These are phyloP conservation scores for Parnassius apollo DNA, from an alignment of 2,888 invertebrate genomes.

Conservation along the genomic window DNA sequence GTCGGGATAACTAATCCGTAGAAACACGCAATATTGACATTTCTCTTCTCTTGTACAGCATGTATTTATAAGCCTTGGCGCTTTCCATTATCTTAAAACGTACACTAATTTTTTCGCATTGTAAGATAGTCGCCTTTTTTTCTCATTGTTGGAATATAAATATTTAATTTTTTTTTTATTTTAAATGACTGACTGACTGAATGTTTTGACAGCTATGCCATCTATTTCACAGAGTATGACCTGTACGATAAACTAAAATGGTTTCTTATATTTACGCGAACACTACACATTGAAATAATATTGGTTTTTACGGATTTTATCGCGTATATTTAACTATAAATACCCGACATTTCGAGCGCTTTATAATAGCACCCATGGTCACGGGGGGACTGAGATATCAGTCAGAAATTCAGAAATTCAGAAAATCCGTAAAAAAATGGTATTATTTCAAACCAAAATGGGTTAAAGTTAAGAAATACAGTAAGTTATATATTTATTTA, in stretches of 20 bases:
- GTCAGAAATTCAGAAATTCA: too few species aligned
- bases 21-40: constrained; percentile 58
- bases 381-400: too few species aligned
- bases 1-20: not conserved
- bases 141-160: constrained; percentile 32
- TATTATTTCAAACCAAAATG: not conserved
- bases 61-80: constrained; percentile 40
- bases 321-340: too few species aligned
- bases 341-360: too few species aligned
- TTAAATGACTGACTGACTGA: not conserved
- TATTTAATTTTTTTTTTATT: constrained; percentile 9
- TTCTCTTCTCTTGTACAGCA: constrained; percentile 43
- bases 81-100: constrained; percentile 43
- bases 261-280: too few species aligned
- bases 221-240: not conserved
- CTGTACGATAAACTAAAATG: constrained; percentile 5
- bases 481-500: constrained; percentile 42
- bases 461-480: constrained; percentile 3
- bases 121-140: constrained; percentile 37
- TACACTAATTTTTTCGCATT: constrained; percentile 45
- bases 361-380: too few species aligned
- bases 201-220: constrained; percentile 14
- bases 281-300: too few species aligned
- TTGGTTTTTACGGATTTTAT: too few species aligned
- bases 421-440: too few species aligned